Percentiles rank a stretch among this genome's conserved stretches.
phyloP scores from a whole-genome alignment of 1,140 invertebrate species.

The Aphelenchoides fujianensis region DNA sequence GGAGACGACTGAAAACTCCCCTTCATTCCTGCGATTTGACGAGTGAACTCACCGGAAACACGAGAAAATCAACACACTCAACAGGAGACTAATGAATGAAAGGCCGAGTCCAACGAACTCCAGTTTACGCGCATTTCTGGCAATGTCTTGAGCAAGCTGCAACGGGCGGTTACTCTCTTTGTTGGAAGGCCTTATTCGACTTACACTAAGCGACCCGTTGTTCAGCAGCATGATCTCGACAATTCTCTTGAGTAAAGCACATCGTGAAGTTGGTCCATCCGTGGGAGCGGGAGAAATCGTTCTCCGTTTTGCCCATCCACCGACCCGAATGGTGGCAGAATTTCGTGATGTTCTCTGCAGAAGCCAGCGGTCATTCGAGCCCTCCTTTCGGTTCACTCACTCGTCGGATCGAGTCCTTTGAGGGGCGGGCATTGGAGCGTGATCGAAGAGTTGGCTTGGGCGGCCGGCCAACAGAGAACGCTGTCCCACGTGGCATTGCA shows the following conservation, averaged over 20 bases:
- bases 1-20: constrained; percentile 68
- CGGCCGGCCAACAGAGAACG: constrained; percentile 75
- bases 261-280: constrained; percentile 84
- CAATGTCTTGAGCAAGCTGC: constrained; percentile 72
- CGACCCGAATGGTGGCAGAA: constrained; percentile 72
- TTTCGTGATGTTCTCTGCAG: constrained; percentile 73
- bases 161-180: constrained; percentile 7
- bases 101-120: constrained; percentile 78
- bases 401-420: constrained; percentile 72
- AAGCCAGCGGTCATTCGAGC: neutral
- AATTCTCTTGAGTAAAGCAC: constrained; percentile 76
- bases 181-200: neutral
- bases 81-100: constrained; percentile 73
- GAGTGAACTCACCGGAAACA: constrained; percentile 71
- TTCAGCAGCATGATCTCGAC: constrained; percentile 63
- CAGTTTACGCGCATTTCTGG: constrained; percentile 72
- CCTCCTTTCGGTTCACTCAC: constrained; percentile 69
- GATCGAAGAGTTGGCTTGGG: constrained; percentile 68
- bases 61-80: constrained; percentile 77
- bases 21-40: neutral
- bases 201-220: constrained; percentile 53
- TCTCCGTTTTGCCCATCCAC: constrained; percentile 69
- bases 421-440: constrained; percentile 71
- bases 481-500: constrained; percentile 73
- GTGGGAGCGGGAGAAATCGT: constrained; percentile 62